Evolutionary conservation across 2,888 invertebrate species (phyloP).

Genomic region (Sisyra terminalis): DNA sequence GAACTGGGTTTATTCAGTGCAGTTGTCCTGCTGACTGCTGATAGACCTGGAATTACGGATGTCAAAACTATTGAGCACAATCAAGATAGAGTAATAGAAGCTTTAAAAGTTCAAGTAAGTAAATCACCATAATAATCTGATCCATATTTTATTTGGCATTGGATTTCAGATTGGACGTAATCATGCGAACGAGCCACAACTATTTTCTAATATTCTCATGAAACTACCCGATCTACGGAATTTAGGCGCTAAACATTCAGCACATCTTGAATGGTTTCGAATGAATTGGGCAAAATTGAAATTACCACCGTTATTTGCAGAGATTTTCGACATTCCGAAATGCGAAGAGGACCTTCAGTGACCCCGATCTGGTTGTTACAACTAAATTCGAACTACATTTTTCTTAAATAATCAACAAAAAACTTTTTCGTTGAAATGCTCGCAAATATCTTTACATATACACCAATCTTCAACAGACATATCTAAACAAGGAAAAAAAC

Average conservation of each 20-base stretch:
- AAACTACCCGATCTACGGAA: slow-evolving; percentile 62
- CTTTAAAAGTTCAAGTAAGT: slow-evolving; percentile 64
- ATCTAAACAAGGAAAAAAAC: neutral
- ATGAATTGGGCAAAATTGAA: slow-evolving; percentile 70
- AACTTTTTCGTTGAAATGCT: too few relatives aligned
- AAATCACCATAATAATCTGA: neutral
- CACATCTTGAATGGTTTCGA: slow-evolving; percentile 80
- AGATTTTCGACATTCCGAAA: slow-evolving; percentile 93
- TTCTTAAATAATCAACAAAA: neutral
- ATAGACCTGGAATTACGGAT: slow-evolving; percentile 66
- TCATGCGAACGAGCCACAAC: slow-evolving; percentile 39
- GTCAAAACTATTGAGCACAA: slow-evolving; percentile 60
- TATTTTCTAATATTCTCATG: slow-evolving; percentile 35
- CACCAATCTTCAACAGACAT: slow-evolving; percentile 1
- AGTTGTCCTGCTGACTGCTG: slow-evolving; percentile 65
- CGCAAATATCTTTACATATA: neutral
- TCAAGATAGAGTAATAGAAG: slow-evolving; percentile 70
- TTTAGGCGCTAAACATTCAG: slow-evolving; percentile 67
- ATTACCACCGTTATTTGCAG: slow-evolving; percentile 86
- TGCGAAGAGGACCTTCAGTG: slow-evolving; percentile 48
- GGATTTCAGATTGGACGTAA: slow-evolving; percentile 33
- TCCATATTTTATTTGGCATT: neutral
- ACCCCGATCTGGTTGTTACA: slow-evolving; percentile 11
- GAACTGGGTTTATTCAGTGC: slow-evolving; percentile 83
- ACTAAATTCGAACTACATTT: neutral